These are phyloP conservation scores for Botia almorhae DNA, from an alignment of 2,797 vertebrate genomes.

Conservation along the genomic window DNA sequence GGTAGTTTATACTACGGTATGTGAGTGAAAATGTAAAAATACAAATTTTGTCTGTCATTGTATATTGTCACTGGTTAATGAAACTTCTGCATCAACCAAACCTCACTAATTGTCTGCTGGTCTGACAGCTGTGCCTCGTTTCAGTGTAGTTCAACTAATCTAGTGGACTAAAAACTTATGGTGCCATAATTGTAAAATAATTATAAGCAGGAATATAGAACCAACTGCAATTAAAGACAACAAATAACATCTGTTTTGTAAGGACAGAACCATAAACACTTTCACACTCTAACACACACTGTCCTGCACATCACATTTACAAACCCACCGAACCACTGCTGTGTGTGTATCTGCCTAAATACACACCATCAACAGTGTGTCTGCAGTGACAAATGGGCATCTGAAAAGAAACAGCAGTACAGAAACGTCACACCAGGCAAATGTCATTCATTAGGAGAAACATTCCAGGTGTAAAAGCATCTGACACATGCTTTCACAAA, in stretches of 20 bases:
- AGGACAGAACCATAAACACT: neutral
- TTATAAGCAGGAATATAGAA: neutral
- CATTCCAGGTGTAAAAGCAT: constrained; percentile 70
- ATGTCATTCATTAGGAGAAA: constrained; percentile 68
- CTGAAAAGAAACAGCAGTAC: constrained; percentile 37
- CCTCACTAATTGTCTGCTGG: too few relatives aligned
- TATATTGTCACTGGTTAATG: too few relatives aligned
- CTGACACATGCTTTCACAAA: constrained; percentile 17
- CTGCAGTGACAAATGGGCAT: constrained; percentile 28
- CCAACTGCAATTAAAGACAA: neutral
- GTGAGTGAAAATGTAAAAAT: too few relatives aligned
- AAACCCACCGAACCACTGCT: too few relatives aligned
- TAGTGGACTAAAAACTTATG: too few relatives aligned
- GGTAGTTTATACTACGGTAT: too few relatives aligned
- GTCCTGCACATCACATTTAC: too few relatives aligned
- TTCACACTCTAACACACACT: too few relatives aligned
- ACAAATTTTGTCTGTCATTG: too few relatives aligned
- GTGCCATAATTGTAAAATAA: neutral
- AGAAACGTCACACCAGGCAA: constrained; percentile 66
- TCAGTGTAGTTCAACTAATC: too few relatives aligned
- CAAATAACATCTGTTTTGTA: constrained; percentile 8
- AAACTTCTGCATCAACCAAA: too few relatives aligned
- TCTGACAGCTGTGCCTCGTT: too few relatives aligned
- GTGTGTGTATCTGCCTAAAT: constrained; percentile 8
- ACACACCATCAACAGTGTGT: constrained; percentile 39